Conservation (phyloP, 2,797 vertebrate species). For the Borostomias antarcticus region DNA sequence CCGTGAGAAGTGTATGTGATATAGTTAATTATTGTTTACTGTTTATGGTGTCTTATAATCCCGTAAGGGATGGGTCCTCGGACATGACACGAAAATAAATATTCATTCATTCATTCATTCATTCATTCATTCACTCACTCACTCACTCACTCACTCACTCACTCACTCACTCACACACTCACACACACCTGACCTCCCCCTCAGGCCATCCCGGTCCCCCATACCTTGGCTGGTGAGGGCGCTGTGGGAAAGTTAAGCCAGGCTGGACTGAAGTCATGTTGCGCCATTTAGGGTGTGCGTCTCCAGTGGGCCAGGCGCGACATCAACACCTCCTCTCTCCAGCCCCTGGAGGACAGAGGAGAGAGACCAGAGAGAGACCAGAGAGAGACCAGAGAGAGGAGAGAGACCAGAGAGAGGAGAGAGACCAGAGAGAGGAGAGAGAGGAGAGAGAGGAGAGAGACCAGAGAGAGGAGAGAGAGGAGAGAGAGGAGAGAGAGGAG, state of each 20-base stretch:
- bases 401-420: too few species aligned
- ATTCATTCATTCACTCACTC: too few species aligned
- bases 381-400: too few species aligned
- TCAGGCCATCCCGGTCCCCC: not conserved
- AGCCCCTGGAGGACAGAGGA: conserved; percentile 64
- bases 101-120: too few species aligned
- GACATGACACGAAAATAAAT: too few species aligned
- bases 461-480: too few species aligned
- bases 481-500: not conserved
- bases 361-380: not conserved
- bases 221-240: conserved; percentile 78
- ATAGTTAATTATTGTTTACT: too few species aligned
- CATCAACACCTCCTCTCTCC: conserved; percentile 81
- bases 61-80: too few species aligned
- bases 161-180: not conserved
- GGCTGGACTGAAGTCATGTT: conserved; percentile 85
- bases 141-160: too few species aligned
- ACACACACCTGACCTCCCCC: not conserved
- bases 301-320: conserved; percentile 72
- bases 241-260: conserved; percentile 84
- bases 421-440: not conserved
- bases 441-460: not conserved
- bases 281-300: conserved; percentile 84
- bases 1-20: too few species aligned
- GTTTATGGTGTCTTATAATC: too few species aligned